Base-by-base conservation (phyloP, 2,888 invertebrate genomes). In the Melitaea athalia region DNA sequence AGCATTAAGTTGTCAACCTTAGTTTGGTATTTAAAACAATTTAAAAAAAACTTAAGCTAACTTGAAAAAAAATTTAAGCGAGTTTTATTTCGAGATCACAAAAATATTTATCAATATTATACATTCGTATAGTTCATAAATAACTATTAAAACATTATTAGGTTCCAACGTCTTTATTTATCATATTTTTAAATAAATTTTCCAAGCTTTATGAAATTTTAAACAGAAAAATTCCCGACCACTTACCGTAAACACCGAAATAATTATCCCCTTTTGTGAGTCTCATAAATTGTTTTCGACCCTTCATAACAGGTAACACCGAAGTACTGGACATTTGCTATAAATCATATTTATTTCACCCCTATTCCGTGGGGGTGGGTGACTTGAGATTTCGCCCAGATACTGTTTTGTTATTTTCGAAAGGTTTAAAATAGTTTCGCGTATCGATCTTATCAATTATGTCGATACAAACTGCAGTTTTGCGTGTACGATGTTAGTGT, bases 331-430 rank as follows among this genome's bases (percentile, higher is more conserved):
- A 88, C 90, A 88, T 88, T 82, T 83, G 82, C 80, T 81, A 91
- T 92, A 91, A 92, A 92, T 92, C 91, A 91, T 90, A 89, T 91
- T 91, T 91, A 89, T 87, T 86, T 86, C 85, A 80, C 75, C 75
- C 79, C 76, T 82, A 80, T 83, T 78, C 75, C 72, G 70, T 72
- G 80, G 77, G 83, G 73, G 71, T 69, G 83, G 73, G 71, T 69
- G 64, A 72, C 64, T 72, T 61, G 70, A 85, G 80, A 82, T 85
- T 85, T 81, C 75, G 74, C 73, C 79, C 78, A 76, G 80, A 77
- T 81, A 79, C 75, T 63, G 75, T 77, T 24, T 78, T 78, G 78
- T 75, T 80, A 79, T 83, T 81, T 83, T 81, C 78, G 79, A 82
- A 79, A 81, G 83, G 85, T 85, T 89, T 85, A 82, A 87, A 88